Conservation (phyloP, 2,797 vertebrate species). For the Phaenicophaeus curvirostris region DNA sequence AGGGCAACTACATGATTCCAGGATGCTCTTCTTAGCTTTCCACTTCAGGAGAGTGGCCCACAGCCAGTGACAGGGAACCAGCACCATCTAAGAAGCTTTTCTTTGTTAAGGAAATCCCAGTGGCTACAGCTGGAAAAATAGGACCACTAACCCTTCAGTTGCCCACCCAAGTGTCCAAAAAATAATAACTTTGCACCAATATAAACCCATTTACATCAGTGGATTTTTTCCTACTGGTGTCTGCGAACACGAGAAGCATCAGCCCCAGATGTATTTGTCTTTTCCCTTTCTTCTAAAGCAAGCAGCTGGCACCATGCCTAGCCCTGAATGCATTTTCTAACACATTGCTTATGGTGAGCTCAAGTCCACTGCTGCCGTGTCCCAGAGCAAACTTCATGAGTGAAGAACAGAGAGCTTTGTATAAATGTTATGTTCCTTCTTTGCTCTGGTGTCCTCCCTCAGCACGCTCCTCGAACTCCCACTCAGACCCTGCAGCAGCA, state of each 20-base stretch:
- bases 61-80: neutral
- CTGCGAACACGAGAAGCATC: neutral
- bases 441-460: neutral
- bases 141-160: neutral
- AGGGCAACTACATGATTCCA: neutral
- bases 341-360: neutral
- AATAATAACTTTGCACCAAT: neutral
- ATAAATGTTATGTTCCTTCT: neutral
- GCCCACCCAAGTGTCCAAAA: neutral
- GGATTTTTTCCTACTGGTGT: neutral
- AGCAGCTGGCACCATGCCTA: neutral
- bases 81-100: neutral
- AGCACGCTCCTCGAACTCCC: neutral
- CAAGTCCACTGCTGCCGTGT: fast-evolving
- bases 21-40: neutral
- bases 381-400: neutral
- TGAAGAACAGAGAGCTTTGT: neutral
- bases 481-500: neutral
- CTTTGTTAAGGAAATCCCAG: no score
- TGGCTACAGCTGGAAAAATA: fast-evolving
- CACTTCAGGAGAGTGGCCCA: neutral
- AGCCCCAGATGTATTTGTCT: neutral
- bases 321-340: neutral
- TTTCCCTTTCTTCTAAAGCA: neutral
- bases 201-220: neutral